Percentiles rank a stretch among this genome's conserved stretches.
Evolutionary conservation across 2,797 vertebrate genomes (phyloP).

Genomic region (Pipistrellus nathusii): DNA sequence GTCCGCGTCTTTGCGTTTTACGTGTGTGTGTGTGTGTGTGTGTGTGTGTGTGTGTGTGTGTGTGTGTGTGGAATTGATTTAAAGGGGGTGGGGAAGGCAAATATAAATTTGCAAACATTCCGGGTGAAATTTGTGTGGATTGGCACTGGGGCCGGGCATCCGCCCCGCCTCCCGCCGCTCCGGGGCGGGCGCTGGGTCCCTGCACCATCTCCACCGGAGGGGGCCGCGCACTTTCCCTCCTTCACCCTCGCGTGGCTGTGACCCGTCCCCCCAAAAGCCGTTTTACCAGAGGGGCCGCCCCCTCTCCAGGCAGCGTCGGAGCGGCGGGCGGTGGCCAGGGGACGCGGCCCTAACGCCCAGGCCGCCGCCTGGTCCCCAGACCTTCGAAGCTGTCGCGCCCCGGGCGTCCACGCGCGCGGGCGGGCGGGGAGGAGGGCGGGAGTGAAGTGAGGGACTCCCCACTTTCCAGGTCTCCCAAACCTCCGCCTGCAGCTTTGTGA

Average conservation of each 20-base stretch:
- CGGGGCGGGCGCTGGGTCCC: background rate
- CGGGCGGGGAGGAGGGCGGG: background rate
- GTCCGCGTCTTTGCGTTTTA: background rate
- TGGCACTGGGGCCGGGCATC: background rate
- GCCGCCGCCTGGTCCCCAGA: background rate
- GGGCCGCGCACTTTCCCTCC: background rate
- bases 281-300: background rate
- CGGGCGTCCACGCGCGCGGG: rapidly evolving
- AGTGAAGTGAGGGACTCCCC: background rate
- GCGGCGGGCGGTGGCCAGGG: background rate
- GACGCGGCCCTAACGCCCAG: background rate
- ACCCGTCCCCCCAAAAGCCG: background rate
- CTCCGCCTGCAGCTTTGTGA: background rate
- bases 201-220: rapidly evolving
- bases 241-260: background rate
- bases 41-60: too few species aligned
- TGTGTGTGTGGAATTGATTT: background rate
- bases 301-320: background rate
- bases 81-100: rapidly evolving
- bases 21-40: too few species aligned
- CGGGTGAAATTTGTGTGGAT: background rate
- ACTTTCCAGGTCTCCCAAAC: background rate
- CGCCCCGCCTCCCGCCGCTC: background rate
- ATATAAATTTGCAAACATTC: slow-evolving; percentile 42
- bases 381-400: background rate